These are phyloP conservation scores for Prosopocoilus inquinatus DNA, from an alignment of 2,888 invertebrate genomes.

Conservation along the genomic window DNA sequence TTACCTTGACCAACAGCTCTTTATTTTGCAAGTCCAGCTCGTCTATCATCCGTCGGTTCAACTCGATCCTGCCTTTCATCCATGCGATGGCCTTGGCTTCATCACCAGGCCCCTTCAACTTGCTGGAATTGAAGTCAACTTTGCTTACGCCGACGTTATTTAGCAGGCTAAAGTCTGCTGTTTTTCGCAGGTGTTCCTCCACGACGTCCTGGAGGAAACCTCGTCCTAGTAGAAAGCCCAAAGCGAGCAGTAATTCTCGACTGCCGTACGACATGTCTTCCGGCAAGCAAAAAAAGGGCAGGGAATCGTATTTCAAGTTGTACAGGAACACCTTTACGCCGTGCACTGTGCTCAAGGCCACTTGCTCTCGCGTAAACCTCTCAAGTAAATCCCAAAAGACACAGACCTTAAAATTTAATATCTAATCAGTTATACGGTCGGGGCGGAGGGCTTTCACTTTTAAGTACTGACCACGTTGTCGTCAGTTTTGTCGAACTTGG, in stretches of 20 bases:
- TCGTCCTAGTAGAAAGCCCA: conserved; percentile 45
- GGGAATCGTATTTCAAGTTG: conserved; percentile 38
- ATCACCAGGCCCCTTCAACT: conserved; percentile 13
- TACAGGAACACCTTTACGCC: conserved; percentile 43
- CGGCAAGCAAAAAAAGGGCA: conserved; percentile 45
- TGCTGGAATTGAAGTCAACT: neutral
- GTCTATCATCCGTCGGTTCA: conserved; percentile 4
- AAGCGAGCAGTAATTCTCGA: conserved; percentile 43
- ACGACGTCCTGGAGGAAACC: conserved; percentile 33
- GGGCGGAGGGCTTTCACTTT: neutral
- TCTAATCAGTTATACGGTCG: neutral
- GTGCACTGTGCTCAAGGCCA: conserved; percentile 32
- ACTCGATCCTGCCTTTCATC: conserved; percentile 20
- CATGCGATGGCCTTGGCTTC: conserved; percentile 16
- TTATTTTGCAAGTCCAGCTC: neutral
- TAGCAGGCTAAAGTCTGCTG: conserved; percentile 12
- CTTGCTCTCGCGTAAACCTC: conserved; percentile 23
- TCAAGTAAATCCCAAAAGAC: conserved; percentile 39
- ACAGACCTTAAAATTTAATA: conserved; percentile 19
- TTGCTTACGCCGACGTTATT: neutral
- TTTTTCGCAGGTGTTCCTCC: conserved; percentile 30
- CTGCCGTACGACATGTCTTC: conserved; percentile 31
- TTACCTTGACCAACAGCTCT: neutral
- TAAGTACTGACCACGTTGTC: conserved; percentile 40
- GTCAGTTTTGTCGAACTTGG: conserved; percentile 41